phyloP scores from a whole-genome alignment of 2,888 invertebrate genomes.

The Polyploca ridens region DNA sequence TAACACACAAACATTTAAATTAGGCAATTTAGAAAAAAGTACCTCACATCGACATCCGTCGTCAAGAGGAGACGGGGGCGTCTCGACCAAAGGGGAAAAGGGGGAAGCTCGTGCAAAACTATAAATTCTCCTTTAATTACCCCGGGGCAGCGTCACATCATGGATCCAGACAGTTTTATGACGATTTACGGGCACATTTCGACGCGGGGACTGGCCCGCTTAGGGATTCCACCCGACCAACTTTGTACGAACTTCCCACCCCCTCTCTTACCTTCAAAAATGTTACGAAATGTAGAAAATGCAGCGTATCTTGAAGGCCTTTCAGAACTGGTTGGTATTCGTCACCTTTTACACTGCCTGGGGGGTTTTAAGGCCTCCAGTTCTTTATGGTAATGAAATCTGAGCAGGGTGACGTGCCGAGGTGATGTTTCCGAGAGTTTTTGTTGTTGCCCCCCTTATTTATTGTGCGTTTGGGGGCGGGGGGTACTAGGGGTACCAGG shows the following conservation, averaged over 20 bases:
- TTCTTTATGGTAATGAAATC: constrained; percentile 85
- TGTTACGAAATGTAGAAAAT: constrained; percentile 32
- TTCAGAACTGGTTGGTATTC: constrained; percentile 57
- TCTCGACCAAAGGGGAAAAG: constrained; percentile 44
- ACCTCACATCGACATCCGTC: constrained; percentile 58
- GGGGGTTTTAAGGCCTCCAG: constrained; percentile 84
- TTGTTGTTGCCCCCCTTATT: constrained; percentile 81
- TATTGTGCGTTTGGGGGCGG: constrained; percentile 80
- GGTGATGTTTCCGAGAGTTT: constrained; percentile 82
- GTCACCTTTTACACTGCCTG: constrained; percentile 81
- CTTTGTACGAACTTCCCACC: constrained; percentile 41
- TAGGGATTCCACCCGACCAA: constrained; percentile 64
- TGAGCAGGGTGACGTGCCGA: constrained; percentile 83
- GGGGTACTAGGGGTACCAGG: constrained; percentile 35
- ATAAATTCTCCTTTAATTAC: constrained; percentile 86
- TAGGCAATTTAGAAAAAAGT: constrained; percentile 48
- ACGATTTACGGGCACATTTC: constrained; percentile 85
- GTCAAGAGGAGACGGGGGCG: constrained; percentile 54
- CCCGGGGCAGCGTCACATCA: constrained; percentile 88
- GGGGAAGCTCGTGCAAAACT: constrained; percentile 72
- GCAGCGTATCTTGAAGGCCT: constrained; percentile 33
- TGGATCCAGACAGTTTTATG: constrained; percentile 90
- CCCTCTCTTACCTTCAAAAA: constrained; percentile 30
- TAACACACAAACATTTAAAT: constrained; percentile 41
- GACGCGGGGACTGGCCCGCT: constrained; percentile 78